Base-by-base conservation (phyloP, 2,797 vertebrate genomes). In the Rhinophrynus dorsalis region DNA sequence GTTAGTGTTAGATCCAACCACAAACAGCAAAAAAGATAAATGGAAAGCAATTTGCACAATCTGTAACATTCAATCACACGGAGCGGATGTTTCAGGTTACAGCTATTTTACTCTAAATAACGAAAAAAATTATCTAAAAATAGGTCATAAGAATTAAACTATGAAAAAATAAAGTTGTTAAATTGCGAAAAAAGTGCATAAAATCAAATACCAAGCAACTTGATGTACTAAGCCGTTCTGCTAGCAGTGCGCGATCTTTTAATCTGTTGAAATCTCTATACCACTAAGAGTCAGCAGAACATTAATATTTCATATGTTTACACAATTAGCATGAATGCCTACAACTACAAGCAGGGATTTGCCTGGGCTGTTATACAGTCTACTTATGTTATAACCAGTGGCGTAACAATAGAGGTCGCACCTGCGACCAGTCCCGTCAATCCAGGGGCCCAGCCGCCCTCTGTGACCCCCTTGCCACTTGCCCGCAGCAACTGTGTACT, bases 1-100 rank as follows among this genome's bases (percentile, higher is more conserved):
- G 85, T 90, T 93, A 92, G 90, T 92, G 91, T 93, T 90, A 89
- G 88, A 91, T 87, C 89, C 87, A 92, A 91, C 85, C 89, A 92
- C 88, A 86, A 85, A 82, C 80, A 86, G 81, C 77, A 83, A 86
- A 86, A 21, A 77, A 79, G 80, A 78, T 76, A 77, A 83, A 85
- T 83, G 83, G 81, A 88, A 83, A 83, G 84, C 86, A 81, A 84
- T 89, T 87, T 90, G 78, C 89, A 90, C 87, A 90, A 86, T 86
- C 85, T 83, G 78, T 67, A 73, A 69, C 29, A 37, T 68, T 77
- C 74, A 65, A 68, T 73, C 64, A 68, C 84, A 90, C 80, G 84
- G 79, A 88, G 84, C 80, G 85, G 84, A 82, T 83, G 82, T 78
- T 80, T 81, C 75, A 83, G 79, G 85, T 65, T 73, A 83, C 82